Evolutionary conservation across 2,113 vertebrate species (phyloP).

Genomic region (Campylomormyrus tamandua): DNA sequence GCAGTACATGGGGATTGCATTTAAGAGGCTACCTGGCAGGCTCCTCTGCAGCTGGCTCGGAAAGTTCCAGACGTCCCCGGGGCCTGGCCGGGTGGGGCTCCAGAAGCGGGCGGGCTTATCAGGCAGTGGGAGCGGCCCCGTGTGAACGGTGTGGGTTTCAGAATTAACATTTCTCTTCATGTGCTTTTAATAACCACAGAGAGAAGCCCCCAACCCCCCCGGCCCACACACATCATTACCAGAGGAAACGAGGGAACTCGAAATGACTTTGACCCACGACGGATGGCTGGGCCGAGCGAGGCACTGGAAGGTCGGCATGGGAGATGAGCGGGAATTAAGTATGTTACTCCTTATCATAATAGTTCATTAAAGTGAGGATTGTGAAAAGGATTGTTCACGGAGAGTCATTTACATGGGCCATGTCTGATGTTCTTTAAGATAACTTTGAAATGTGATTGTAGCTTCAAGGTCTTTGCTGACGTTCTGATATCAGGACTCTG

Average conservation of each 20-base stretch:
- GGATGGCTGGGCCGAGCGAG: slow-evolving; percentile 78
- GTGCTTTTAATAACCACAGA: slow-evolving; percentile 98
- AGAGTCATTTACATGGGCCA: slow-evolving; percentile 43
- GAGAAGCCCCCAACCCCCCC: neutral
- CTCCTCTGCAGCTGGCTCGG: slow-evolving; percentile 91
- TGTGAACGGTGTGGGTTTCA: slow-evolving; percentile 80
- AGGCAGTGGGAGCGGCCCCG: slow-evolving; percentile 68
- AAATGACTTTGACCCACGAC: slow-evolving; percentile 93
- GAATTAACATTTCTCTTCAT: slow-evolving; percentile 99
- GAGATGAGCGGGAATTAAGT: slow-evolving; percentile 98
- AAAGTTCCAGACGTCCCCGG: slow-evolving; percentile 73
- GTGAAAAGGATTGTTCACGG: slow-evolving; percentile 58
- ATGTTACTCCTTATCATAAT: slow-evolving; percentile 92
- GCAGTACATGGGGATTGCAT: slow-evolving; percentile 83
- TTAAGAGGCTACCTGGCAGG: slow-evolving; percentile 83
- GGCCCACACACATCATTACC: slow-evolving; percentile 57
- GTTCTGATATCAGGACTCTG: slow-evolving; percentile 49
- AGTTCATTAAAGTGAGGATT: slow-evolving; percentile 88
- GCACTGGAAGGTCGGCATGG: slow-evolving; percentile 77
- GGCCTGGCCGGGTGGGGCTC: slow-evolving; percentile 51
- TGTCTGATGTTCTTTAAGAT: slow-evolving; percentile 40
- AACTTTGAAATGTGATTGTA: slow-evolving; percentile 25
- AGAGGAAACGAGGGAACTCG: slow-evolving; percentile 88
- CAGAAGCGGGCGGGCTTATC: slow-evolving; percentile 74
- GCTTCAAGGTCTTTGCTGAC: slow-evolving; percentile 58